Percentiles rank a stretch among this genome's conserved stretches.
Evolutionary conservation across 2,113 vertebrate genomes (phyloP).

Genomic region (Pithys albifrons): DNA sequence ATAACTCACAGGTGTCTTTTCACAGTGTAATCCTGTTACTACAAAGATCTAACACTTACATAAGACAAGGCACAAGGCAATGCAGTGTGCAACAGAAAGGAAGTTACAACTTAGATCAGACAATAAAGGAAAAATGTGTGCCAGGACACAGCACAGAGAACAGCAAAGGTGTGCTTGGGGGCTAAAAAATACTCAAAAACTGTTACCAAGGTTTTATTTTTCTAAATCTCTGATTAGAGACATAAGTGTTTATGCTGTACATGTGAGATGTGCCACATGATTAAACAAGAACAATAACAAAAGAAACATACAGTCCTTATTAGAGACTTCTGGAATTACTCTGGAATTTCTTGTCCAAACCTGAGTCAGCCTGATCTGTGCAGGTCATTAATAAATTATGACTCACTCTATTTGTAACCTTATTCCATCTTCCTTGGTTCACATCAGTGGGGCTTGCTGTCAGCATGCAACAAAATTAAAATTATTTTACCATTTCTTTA

Average conservation of each 20-base stretch:
- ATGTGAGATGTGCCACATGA: not conserved
- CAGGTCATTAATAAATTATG: conserved; percentile 69
- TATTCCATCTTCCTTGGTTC: not conserved
- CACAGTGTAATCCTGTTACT: not conserved
- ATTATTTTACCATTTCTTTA: not conserved
- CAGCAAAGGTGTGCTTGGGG: not conserved
- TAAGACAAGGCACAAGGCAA: not conserved
- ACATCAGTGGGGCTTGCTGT: not conserved
- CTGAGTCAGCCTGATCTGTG: not conserved
- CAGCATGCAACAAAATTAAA: not conserved
- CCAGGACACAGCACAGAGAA: not conserved
- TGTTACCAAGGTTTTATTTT: not conserved
- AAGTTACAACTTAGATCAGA: not conserved
- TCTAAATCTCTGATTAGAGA: not conserved
- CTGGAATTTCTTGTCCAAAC: not conserved
- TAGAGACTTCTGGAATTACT: not conserved
- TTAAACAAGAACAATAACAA: not conserved
- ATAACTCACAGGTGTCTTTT: not conserved
- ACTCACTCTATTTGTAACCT: conserved; percentile 46
- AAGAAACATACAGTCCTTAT: not conserved
- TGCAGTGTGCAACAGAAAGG: rapidly evolving
- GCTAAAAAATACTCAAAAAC: not conserved
- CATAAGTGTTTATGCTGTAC: rapidly evolving
- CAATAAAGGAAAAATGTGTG: not conserved
- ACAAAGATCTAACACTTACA: not conserved